Percentiles rank a stretch among this genome's conserved stretches.
phyloP scores from a whole-genome alignment of 1,140 invertebrate genomes.

The Brachionus plicatilis region DNA sequence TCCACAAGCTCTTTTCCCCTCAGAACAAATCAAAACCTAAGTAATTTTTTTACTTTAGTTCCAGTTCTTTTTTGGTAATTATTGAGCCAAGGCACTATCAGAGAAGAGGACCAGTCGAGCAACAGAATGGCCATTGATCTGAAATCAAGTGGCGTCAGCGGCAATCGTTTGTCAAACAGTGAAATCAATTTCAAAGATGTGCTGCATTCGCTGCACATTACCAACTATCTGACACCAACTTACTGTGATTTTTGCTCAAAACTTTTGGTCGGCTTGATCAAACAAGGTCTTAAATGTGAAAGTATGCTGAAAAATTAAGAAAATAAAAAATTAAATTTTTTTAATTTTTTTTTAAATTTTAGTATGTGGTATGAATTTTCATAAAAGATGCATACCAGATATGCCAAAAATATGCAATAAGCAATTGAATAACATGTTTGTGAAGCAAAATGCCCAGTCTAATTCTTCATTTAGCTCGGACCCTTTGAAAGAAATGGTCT shows the following conservation, averaged over 20 bases:
- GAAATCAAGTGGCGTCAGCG: background rate
- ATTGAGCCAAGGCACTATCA: conserved; percentile 6
- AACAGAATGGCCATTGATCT: background rate
- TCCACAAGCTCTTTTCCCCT: background rate
- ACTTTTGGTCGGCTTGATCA: conserved; percentile 84
- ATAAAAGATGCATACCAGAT: conserved; percentile 30
- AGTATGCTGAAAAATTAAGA: conserved; percentile 61
- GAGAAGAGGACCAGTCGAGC: background rate
- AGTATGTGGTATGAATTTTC: conserved; percentile 35
- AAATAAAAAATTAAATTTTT: background rate
- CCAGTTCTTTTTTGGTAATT: background rate
- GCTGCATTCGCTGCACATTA: conserved; percentile 75
- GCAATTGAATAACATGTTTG: background rate
- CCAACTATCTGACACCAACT: conserved; percentile 92
- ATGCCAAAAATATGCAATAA: conserved; percentile 33
- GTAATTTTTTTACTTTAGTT: background rate
- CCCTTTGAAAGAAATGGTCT: background rate
- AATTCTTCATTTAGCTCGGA: background rate
- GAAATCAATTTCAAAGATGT: background rate
- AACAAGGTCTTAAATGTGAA: conserved; percentile 92
- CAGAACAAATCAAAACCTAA: background rate
- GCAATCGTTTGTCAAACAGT: background rate
- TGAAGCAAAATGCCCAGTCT: background rate
- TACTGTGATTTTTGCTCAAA: conserved; percentile 96
- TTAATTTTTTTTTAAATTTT: background rate